Base-by-base conservation (phyloP, 2,113 vertebrate genomes). In the Gopherus flavomarginatus region DNA sequence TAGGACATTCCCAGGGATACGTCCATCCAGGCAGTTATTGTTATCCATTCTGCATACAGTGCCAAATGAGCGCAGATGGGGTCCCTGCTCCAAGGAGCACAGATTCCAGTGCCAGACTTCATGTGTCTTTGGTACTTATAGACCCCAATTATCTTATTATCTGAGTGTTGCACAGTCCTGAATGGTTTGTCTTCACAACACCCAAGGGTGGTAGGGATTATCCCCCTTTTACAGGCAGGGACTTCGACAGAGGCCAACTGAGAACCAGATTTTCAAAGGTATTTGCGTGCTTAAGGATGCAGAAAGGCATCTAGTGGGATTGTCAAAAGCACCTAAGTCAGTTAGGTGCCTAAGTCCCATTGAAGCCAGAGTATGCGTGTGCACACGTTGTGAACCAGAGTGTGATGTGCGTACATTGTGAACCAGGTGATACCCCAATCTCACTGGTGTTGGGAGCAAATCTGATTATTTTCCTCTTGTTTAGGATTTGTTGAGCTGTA, bases 11-110 rank as follows among this genome's bases (percentile, higher is more conserved):
- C 80, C 85, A 27, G 35, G 35, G 69, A 44, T 24, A n/a, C 0
- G 0, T 72, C 2, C 1, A 0, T 5, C 3, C 11, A 10, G 31
- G 54, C 35, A 57, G 49, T 26, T 47, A n/a, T 12, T 49, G 62
- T 69, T n/a, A n/a, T 35, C 62, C 35, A n/a, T 69, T 69, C 35
- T n/a, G 14, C 62, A 19, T n/a, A 31, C 3, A 4, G 31, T 65
- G 62, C 31, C 29, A 65, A 24, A 31, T 19, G 31, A 65, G 14
- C 5, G 2, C 62, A 17, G 31, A 16, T 2, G 6, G 31, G 14
- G 59, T 65, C 29, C 13, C 16, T n/a, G 16, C 16, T 31, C 62
- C 62, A 62, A 35, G 2, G 16, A 35, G 7, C 62, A 69, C 31
- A 69, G 35, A 69, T 17, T n/a, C 31, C 62, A 69, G 62, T n/a